Base-by-base conservation (phyloP, 2,888 invertebrate species). In the Chelonus formosanus region DNA sequence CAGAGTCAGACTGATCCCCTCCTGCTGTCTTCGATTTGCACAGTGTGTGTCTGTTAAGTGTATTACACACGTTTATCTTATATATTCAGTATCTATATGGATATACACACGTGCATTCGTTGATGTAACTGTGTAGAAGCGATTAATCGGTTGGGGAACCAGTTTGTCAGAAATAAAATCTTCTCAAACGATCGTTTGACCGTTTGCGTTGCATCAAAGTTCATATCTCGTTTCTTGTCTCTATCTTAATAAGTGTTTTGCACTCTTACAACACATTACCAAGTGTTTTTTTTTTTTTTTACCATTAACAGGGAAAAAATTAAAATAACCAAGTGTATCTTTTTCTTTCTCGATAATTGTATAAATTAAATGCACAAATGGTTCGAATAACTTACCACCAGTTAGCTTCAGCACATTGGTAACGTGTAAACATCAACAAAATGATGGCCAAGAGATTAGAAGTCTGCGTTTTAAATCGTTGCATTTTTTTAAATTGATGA, bases 141-240 rank as follows among this genome's bases (percentile, higher is more conserved):
- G 75, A 78, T 78, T 78, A 79, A 79, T 79, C 78, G 78, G 69
- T 73, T 70, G 72, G 68, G 75, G 75, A 77, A 79, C 78, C 77
- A 78, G 78, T 79, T 80, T 77, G 78, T 78, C 77, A 75, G 77
- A 78, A 78, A 79, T 78, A 78, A 78, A 79, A 78, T 78, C 76
- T 77, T 70, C 72, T 70, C 69, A 73, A 73, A 73, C 69, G 72
- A 73, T 73, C 72, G 71, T 69, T 73, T 71, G 72, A 73, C 71
- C 72, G 71, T 67, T 67, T 56, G 61, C 62, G 67, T 65, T 66
- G 69, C 68, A 67, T 71, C 71, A 69, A 65, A 67, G 67, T 63
- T 63, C 54, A 45, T 53, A 53, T 55, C 48, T 63, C 63, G 32
- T 55, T 47, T 63, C 61, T 55, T 52, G 61, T 53, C 52, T 60